Conservation (phyloP, 2,113 vertebrate species). For the Brachyhypopomus occidentalis region DNA sequence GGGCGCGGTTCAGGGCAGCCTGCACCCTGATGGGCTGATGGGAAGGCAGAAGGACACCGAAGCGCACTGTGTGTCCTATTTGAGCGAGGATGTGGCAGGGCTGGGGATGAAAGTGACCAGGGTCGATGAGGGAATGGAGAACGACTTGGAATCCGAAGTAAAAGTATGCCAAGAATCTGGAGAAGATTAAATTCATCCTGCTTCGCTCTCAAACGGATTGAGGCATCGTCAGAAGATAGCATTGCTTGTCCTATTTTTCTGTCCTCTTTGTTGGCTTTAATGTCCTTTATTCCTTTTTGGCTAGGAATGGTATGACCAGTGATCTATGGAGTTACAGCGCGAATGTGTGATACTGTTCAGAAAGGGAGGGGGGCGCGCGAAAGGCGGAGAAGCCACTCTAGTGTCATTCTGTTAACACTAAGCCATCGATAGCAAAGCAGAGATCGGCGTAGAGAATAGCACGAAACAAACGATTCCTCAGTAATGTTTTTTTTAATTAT, state of each 20-base stretch:
- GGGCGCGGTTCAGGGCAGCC: conserved; percentile 70
- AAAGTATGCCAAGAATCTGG: conserved; percentile 66
- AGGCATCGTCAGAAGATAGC: conserved; percentile 65
- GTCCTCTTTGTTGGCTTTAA: conserved; percentile 21
- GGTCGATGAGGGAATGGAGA: conserved; percentile 63
- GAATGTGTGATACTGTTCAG: conserved; percentile 55
- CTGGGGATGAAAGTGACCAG: conserved; percentile 72
- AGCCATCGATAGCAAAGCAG: not conserved
- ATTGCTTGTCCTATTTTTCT: conserved; percentile 68
- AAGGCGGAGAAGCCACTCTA: conserved; percentile 53
- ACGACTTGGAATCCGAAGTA: conserved; percentile 65
- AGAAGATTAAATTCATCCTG: conserved; percentile 73
- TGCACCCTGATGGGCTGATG: conserved; percentile 68
- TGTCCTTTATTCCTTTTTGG: conserved; percentile 20
- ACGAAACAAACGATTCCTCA: not conserved
- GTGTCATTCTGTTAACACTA: conserved; percentile 36
- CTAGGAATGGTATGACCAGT: conserved; percentile 50
- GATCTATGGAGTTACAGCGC: conserved; percentile 60
- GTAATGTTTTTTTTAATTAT: too few species aligned
- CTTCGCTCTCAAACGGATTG: conserved; percentile 66
- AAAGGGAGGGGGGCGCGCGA: conserved; percentile 39
- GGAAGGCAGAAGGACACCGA: conserved; percentile 79
- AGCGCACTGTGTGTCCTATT: conserved; percentile 78
- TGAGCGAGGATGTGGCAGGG: conserved; percentile 78
- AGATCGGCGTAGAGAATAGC: not conserved